Evolutionary conservation across 2,888 invertebrate genomes (phyloP).

Genomic region (Suillia variegata): DNA sequence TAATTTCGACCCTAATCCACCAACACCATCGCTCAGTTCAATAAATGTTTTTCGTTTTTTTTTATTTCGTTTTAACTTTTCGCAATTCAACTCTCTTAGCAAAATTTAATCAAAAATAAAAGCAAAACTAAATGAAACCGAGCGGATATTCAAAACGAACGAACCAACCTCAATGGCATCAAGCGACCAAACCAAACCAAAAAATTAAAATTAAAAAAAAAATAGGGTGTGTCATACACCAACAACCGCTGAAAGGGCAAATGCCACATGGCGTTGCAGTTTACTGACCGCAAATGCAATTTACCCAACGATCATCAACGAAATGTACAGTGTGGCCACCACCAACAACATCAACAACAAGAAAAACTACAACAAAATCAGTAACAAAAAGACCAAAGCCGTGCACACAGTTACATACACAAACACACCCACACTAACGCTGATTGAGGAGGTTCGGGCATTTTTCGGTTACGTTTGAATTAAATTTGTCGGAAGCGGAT

Average conservation of each 20-base stretch:
- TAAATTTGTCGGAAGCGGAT: constrained; percentile 39
- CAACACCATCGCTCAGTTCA: too few species aligned
- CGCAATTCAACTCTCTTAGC: too few species aligned
- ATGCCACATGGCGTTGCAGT: too few species aligned
- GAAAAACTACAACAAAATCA: constrained; percentile 1
- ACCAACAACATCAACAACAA: neutral
- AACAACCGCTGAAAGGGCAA: constrained; percentile 10
- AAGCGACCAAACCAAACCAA: too few species aligned
- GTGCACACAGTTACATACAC: constrained; percentile 9
- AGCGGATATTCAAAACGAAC: neutral
- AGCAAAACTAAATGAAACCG: neutral
- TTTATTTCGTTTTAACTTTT: too few species aligned
- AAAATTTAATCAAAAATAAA: too few species aligned
- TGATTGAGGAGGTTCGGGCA: neutral
- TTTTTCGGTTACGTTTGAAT: constrained; percentile 36
- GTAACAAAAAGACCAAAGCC: constrained; percentile 15
- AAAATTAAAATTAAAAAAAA: too few species aligned
- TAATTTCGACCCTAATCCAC: too few species aligned
- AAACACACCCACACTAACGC: constrained; percentile 5
- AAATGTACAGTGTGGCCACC: constrained; percentile 19
- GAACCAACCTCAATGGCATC: neutral
- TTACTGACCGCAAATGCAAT: constrained; percentile 50
- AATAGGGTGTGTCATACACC: too few species aligned
- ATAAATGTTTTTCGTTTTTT: too few species aligned
- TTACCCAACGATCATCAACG: constrained; percentile 46